Evolutionary conservation across 2,113 vertebrate genomes (phyloP), one percentile per base, ranked within the genome.

Genomic region (Sapayoa aenigma): DNA sequence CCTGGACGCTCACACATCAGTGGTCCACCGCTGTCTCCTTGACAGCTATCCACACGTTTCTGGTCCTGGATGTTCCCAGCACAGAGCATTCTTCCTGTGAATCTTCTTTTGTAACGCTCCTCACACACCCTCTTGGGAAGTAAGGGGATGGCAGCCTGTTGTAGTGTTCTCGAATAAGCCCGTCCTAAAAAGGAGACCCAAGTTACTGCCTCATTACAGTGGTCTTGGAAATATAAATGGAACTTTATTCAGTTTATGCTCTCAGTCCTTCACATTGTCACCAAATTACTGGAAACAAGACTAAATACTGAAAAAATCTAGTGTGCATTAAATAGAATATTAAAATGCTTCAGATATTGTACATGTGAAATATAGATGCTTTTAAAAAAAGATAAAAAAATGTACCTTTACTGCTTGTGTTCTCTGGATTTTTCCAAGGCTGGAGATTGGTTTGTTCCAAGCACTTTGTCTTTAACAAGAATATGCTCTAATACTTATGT

Each of bases 1-100:
- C 98, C 98, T 2, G 97, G 96, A 9, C 98, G 97, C 94, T 99
- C 98, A 21, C 99, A 99, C 98, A 99, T 98, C 79, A 99, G 94
- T 1, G 99, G 99, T 33, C 99, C 99, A 3, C 99, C 99, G 0
- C 99, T 99, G 97, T 99, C 99, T 17, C 99, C 99, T 24, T 99
- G 99, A 90, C 99, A 99, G 97, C 99, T 99, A 94, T 99, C 99
- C 80, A 99, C 99, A 0, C 98, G 98, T n/a, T 80, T 98, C 74
- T 98, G 96, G 24, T 98, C 97, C 30, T 95, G 84, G 31, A 98
- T 6, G 14, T 98, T 99, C 58, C 99, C 99, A 9, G 99, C 99
- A 44, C 99, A 99, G 19, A 99, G 98, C 99, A 99, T 99, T 83
- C 99, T 98, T 67, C 98, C 98, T 1, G 99, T 99, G 97, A 99